Percentiles rank a stretch among this genome's conserved stretches.
Conservation (phyloP, 2,797 vertebrate species). For the Falco cherrug region DNA sequence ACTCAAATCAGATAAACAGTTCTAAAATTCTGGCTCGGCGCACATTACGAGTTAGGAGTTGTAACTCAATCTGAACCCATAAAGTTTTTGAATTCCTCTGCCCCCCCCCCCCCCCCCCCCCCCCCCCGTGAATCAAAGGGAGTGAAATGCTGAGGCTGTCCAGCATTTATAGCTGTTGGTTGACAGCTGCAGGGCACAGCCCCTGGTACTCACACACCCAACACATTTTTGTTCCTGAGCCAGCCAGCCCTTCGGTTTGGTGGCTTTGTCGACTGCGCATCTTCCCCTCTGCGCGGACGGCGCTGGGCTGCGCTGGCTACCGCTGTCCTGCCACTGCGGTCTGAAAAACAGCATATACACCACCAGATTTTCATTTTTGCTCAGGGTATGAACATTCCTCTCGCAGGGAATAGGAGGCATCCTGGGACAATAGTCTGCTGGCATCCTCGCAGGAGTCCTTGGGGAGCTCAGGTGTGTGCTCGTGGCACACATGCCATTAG, state of each 20-base stretch:
- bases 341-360: background rate
- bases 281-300: background rate
- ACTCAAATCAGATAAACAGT: background rate
- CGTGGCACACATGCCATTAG: constrained; percentile 48
- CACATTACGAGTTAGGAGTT: background rate
- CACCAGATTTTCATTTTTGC: background rate
- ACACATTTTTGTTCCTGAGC: background rate
- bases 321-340: background rate
- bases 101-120: too few species aligned
- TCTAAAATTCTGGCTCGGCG: background rate
- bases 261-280: background rate
- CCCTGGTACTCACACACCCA: background rate
- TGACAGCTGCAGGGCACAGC: background rate
- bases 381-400: background rate
- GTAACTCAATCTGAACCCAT: background rate
- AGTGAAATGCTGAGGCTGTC: background rate
- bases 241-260: background rate
- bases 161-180: background rate
- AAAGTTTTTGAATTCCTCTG: background rate
- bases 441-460: background rate
- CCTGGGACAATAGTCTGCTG: background rate
- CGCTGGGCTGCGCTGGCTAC: background rate
- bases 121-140: background rate
- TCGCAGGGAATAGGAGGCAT: background rate
- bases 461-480: constrained; percentile 5